Evolutionary conservation across 2,797 vertebrate genomes (phyloP).

Genomic region (Gymnothorax javanicus): DNA sequence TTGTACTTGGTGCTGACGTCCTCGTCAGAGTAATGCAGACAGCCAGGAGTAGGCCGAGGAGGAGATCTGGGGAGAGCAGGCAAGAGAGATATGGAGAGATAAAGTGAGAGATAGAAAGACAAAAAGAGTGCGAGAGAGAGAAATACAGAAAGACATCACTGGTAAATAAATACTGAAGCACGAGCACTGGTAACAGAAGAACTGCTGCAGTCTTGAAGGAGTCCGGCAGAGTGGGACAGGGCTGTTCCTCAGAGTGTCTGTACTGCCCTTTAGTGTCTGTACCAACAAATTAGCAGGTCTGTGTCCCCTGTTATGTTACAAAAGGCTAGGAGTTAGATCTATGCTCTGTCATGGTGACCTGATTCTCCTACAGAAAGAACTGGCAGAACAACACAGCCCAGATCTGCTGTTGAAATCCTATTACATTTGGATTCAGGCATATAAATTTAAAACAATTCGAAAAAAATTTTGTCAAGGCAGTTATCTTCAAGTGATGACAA

Average conservation of each 20-base stretch:
- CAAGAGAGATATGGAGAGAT: not conserved
- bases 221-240: not conserved
- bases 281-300: not conserved
- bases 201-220: not conserved
- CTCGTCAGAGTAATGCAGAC: conserved; percentile 96
- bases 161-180: not conserved
- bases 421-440: not conserved
- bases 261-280: not conserved
- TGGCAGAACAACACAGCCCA: not conserved
- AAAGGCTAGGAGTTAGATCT: not conserved
- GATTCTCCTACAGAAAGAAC: not conserved
- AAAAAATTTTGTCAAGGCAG: not conserved
- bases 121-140: conserved; percentile 8
- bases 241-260: not conserved
- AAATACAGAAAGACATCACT: not conserved
- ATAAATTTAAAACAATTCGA: not conserved
- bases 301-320: not conserved
- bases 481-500: not conserved
- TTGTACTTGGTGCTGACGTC: conserved; percentile 94
- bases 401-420: not conserved
- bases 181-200: not conserved
- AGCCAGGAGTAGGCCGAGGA: conserved; percentile 91
- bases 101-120: not conserved
- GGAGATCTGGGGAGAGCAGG: conserved; percentile 78
- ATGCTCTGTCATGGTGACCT: not conserved